phyloP scores from a whole-genome alignment of 1,140 invertebrate genomes.

The Drosophila sechellia region DNA sequence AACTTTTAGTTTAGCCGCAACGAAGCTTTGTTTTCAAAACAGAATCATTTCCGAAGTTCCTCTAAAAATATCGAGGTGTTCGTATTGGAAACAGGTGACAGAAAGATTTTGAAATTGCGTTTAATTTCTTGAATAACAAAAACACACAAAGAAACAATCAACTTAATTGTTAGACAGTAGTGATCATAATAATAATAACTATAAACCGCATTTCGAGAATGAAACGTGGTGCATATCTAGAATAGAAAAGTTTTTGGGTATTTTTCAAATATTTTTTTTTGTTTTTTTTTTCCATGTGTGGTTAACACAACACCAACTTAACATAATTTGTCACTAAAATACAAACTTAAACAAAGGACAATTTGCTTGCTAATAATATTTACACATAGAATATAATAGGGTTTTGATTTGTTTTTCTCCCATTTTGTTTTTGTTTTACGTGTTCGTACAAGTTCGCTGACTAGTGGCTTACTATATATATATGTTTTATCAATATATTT shows the following conservation, averaged over 20 bases:
- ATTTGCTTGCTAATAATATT: constrained; percentile 48
- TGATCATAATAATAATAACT: constrained; percentile 19
- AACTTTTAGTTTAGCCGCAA: constrained; percentile 65
- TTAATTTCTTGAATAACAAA: constrained; percentile 34
- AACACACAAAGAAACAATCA: constrained; percentile 49
- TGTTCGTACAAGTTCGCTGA: constrained; percentile 51
- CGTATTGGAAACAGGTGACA: constrained; percentile 23
- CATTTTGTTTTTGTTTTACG: constrained; percentile 17
- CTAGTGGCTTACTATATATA: constrained; percentile 63
- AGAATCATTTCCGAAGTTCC: constrained; percentile 13
- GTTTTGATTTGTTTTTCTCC: constrained; percentile 28
- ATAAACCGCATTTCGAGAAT: constrained; percentile 69
- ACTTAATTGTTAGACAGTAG: constrained; percentile 42
- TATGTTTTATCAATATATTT: constrained; percentile 24
- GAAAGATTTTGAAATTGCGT: constrained; percentile 29
- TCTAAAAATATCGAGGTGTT: constrained; percentile 1
- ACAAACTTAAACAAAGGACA: constrained; percentile 53
- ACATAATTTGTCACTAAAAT: constrained; percentile 60
- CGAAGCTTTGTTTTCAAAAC: constrained; percentile 45
- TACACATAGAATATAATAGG: constrained; percentile 52
- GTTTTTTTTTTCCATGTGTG: constrained; percentile 13
- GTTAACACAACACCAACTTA: too few species aligned
- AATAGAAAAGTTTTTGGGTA: constrained; percentile 34
- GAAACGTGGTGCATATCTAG: constrained; percentile 47
- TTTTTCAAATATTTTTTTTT: constrained; percentile 17